These are phyloP conservation scores for Colistium nudipinnis DNA, from an alignment of 2,113 vertebrate genomes.

Conservation along the genomic window DNA sequence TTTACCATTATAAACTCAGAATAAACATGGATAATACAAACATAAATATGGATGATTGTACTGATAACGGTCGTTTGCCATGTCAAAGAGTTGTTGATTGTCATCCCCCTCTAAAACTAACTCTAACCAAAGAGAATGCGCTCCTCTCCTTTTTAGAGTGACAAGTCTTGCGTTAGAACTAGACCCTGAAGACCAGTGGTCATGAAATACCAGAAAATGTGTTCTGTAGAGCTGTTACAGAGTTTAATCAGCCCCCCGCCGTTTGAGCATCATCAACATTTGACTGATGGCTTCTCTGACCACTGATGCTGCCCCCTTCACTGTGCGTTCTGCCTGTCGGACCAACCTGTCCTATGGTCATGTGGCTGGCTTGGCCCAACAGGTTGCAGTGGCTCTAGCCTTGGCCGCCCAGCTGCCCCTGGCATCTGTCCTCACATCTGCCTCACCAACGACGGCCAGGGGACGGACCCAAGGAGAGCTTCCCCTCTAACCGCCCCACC, in stretches of 20 bases:
- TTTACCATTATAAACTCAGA: too few species aligned
- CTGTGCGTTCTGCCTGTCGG: constrained; percentile 30
- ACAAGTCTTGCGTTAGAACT: background rate
- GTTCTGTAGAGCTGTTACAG: background rate
- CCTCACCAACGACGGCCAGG: constrained; percentile 71
- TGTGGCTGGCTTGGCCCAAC: constrained; percentile 86
- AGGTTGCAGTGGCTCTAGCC: constrained; percentile 85
- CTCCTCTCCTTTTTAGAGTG: background rate
- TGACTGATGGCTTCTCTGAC: constrained; percentile 20
- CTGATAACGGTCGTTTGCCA: too few species aligned
- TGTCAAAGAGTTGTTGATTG: background rate
- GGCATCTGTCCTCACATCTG: constrained; percentile 89
- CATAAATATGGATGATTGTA: too few species aligned
- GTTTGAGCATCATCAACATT: background rate
- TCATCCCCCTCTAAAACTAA: background rate
- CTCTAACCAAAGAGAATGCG: background rate
- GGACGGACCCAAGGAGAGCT: constrained; percentile 77
- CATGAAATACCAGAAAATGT: background rate
- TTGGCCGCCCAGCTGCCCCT: constrained; percentile 85
- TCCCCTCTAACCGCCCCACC: constrained; percentile 41
- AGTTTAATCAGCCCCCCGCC: background rate
- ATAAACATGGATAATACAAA: too few species aligned
- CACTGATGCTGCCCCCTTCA: background rate
- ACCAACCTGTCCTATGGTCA: constrained; percentile 83
- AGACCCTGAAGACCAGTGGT: background rate